Evolutionary conservation across 1,140 invertebrate genomes (phyloP).

Genomic region (Mya arenaria): DNA sequence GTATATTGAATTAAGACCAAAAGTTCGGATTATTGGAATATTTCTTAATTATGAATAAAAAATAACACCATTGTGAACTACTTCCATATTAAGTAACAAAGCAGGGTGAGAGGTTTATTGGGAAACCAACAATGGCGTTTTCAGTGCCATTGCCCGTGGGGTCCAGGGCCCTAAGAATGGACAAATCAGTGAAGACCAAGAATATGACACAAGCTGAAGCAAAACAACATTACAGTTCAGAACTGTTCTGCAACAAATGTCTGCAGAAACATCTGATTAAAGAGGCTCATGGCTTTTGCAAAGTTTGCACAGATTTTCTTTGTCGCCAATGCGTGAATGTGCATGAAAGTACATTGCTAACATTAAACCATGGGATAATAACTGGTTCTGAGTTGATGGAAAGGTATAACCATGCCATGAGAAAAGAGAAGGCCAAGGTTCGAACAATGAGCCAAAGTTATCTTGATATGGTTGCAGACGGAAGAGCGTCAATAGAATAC

Average conservation of each 20-base stretch:
- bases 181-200: too few species aligned
- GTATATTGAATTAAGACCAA: too few species aligned
- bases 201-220: too few species aligned
- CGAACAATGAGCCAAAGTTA: background rate
- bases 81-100: too few species aligned
- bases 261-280: background rate
- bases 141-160: constrained; percentile 16
- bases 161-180: background rate
- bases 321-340: constrained; percentile 30
- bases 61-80: too few species aligned
- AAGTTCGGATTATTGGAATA: too few species aligned
- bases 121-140: constrained; percentile 22
- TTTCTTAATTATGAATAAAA: too few species aligned
- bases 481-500: constrained; percentile 18
- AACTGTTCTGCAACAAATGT: constrained; percentile 40
- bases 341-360: constrained; percentile 47
- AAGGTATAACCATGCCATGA: constrained; percentile 35
- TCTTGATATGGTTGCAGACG: constrained; percentile 38
- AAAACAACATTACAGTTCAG: too few species aligned
- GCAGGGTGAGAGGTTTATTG: too few species aligned
- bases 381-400: constrained; percentile 31
- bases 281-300: constrained; percentile 45
- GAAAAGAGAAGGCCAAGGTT: constrained; percentile 37
- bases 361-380: constrained; percentile 49
- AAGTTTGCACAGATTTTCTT: constrained; percentile 50